A percentile compares a stretch with the other conserved stretches of the same genome.
These are phyloP conservation scores for Holothuria glaberrima DNA, from an alignment of 35 echinoderm and acorn worm genomes.

Conservation along the genomic window DNA sequence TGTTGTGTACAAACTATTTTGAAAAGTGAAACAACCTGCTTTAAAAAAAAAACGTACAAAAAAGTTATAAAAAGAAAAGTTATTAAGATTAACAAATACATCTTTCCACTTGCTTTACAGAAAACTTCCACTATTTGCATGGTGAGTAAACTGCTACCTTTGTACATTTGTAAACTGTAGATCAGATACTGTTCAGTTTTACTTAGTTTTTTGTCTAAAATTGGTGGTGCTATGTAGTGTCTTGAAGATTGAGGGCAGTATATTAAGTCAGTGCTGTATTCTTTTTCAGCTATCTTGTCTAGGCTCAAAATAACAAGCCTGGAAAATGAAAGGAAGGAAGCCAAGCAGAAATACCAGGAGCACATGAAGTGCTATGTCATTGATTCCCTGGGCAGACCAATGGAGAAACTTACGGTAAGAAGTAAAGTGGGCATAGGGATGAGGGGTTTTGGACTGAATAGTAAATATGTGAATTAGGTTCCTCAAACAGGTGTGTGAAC, in stretches of 20 bases:
- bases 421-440: too few relatives aligned
- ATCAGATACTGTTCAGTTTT: not conserved
- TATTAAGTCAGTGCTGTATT: not conserved
- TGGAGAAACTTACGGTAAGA: conserved; percentile 99
- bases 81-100: too few relatives aligned
- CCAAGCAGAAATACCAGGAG: conserved; percentile 93
- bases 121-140: conserved; percentile 96
- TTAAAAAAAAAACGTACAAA: too few relatives aligned
- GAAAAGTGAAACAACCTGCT: too few relatives aligned
- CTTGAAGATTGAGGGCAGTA: not conserved
- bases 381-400: conserved; percentile 87
- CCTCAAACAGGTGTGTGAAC: too few relatives aligned
- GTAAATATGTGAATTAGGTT: too few relatives aligned
- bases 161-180: not conserved
- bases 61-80: too few relatives aligned
- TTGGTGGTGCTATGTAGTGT: not conserved
- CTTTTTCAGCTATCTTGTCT: conserved; percentile 68
- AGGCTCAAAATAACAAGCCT: conserved; percentile 86
- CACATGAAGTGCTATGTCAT: conserved; percentile 84
- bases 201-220: not conserved
- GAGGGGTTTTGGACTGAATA: too few relatives aligned
- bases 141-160: conserved; percentile 66
- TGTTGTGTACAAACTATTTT: too few relatives aligned
- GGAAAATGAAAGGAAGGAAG: conserved; percentile 91
- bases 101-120: conserved; percentile 54